These are phyloP conservation scores for Pseudochaenichthys georgianus DNA, from an alignment of 2,797 vertebrate genomes.

Conservation along the genomic window DNA sequence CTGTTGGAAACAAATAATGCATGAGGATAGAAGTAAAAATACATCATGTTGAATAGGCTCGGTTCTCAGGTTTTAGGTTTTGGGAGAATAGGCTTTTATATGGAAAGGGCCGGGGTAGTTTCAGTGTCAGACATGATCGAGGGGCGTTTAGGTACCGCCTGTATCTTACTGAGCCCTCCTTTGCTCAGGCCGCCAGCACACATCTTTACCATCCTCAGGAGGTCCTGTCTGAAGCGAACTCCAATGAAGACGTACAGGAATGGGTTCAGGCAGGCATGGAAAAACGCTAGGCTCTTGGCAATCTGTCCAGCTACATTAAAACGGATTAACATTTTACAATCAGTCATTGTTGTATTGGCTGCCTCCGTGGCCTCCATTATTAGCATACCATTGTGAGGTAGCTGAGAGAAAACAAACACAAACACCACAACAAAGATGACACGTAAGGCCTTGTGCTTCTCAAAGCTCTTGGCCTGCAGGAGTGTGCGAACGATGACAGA, in stretches of 20 bases:
- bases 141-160: conserved; percentile 78
- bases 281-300: conserved; percentile 89
- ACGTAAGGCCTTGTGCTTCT: conserved; percentile 91
- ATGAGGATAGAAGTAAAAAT: not conserved
- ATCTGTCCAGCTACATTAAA: conserved; percentile 87
- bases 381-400: conserved; percentile 88
- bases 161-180: conserved; percentile 63
- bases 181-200: conserved; percentile 62
- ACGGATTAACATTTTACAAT: conserved; percentile 65
- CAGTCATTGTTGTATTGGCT: conserved; percentile 62
- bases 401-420: conserved; percentile 89
- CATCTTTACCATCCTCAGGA: conserved; percentile 79
- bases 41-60: not conserved
- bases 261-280: conserved; percentile 93
- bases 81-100: conserved; percentile 59
- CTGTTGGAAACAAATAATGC: conserved; percentile 27
- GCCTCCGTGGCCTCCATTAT: conserved; percentile 84
- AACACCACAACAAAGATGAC: conserved; percentile 88
- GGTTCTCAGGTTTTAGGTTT: conserved; percentile 19
- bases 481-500: conserved; percentile 89
- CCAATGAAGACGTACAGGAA: conserved; percentile 92
- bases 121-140: conserved; percentile 86
- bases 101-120: conserved; percentile 83
- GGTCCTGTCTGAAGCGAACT: conserved; percentile 87
- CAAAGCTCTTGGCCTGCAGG: conserved; percentile 87